These are phyloP conservation scores for Sarcophaga variegata DNA, from an alignment of 2,888 invertebrate genomes.

Conservation along the genomic window DNA sequence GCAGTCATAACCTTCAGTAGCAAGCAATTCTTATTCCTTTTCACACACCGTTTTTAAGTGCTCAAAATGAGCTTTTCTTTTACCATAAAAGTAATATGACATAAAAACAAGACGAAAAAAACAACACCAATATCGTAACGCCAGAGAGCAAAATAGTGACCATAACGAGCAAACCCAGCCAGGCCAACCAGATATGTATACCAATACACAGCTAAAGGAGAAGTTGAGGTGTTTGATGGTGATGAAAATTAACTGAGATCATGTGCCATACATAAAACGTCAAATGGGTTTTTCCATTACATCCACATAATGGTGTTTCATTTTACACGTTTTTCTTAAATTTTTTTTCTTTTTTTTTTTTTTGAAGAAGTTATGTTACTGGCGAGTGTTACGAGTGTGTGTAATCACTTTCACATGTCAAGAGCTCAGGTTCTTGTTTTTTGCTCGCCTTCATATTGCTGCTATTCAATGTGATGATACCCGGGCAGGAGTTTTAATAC, in stretches of 20 bases:
- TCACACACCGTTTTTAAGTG: constrained; percentile 33
- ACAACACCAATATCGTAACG: not conserved
- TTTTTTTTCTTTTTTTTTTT: not conserved
- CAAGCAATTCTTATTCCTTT: not conserved
- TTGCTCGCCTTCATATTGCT: not conserved
- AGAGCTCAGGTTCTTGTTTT: constrained; percentile 11
- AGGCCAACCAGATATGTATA: not conserved
- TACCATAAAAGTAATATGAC: not conserved
- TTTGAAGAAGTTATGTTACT: not conserved
- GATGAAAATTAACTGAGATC: constrained; percentile 62
- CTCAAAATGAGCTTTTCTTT: constrained; percentile 36
- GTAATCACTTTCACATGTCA: constrained; percentile 39
- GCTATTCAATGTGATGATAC: constrained; percentile 6
- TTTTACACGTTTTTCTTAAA: not conserved
- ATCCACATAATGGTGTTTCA: constrained; percentile 28
- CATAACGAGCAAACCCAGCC: constrained; percentile 23
- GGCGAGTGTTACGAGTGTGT: not conserved
- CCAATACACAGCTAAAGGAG: not conserved
- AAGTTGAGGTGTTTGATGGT: constrained; percentile 40
- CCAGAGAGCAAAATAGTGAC: constrained; percentile 1
- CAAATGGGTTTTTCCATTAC: constrained; percentile 42
- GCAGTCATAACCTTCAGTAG: not conserved
- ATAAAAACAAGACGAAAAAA: constrained; percentile 14
- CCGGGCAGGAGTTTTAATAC: not conserved
- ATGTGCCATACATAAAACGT: constrained; percentile 59